These are phyloP conservation scores for Chelonus formosanus DNA, from an alignment of 2,888 invertebrate species.

Conservation along the genomic window DNA sequence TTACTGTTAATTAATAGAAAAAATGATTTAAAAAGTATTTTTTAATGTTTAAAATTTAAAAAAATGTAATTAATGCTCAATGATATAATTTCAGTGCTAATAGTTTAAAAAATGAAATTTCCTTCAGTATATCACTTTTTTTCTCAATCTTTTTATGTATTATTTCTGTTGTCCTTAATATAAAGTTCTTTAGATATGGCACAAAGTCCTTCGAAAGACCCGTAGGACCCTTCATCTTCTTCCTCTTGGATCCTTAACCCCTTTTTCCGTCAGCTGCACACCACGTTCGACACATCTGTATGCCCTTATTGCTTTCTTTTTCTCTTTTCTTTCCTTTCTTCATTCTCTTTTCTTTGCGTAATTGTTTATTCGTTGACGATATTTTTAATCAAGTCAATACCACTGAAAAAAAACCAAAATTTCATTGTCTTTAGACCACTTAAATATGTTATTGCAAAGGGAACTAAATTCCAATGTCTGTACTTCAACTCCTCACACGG, in stretches of 20 bases:
- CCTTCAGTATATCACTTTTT: too few species aligned
- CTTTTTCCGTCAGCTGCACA: slow-evolving; percentile 62
- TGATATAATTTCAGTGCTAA: too few species aligned
- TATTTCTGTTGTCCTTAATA: slow-evolving; percentile 1
- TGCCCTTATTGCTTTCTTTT: slow-evolving; percentile 32
- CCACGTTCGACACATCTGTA: slow-evolving; percentile 58
- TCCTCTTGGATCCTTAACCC: slow-evolving; percentile 59
- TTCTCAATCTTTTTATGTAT: background rate
- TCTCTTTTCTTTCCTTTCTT: slow-evolving; percentile 44
- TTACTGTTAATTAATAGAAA: too few species aligned
- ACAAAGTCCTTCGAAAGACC: background rate
- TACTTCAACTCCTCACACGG: too few species aligned
- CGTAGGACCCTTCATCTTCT: slow-evolving; percentile 36
- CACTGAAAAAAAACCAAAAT: too few species aligned
- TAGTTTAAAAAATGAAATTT: too few species aligned
- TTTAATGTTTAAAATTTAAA: too few species aligned
- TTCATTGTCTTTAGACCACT: too few species aligned
- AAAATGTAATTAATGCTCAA: too few species aligned
- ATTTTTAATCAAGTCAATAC: background rate
- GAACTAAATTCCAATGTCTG: too few species aligned
- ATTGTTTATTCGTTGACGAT: slow-evolving; percentile 6
- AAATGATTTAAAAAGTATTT: too few species aligned
- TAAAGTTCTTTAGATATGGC: background rate
- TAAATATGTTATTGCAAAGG: too few species aligned
- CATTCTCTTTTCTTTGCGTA: slow-evolving; percentile 28